phyloP scores from a whole-genome alignment of 2,113 vertebrate species.

The Furnarius figulus region DNA sequence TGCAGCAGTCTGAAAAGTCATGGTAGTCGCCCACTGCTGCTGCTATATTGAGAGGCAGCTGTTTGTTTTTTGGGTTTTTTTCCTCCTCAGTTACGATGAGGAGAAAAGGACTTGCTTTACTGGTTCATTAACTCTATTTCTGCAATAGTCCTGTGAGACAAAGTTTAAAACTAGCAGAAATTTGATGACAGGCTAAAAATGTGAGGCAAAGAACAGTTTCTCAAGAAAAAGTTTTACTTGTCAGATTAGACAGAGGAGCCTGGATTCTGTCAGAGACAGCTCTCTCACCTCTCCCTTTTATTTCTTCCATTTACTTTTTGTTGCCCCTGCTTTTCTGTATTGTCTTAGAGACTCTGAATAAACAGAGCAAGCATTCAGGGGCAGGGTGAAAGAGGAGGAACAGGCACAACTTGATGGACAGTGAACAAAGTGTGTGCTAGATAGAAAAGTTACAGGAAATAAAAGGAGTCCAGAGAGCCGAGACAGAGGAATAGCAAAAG shows the following conservation, averaged over 20 bases:
- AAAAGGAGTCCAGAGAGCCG: neutral
- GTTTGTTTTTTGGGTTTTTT: too few relatives aligned
- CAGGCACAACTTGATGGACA: neutral
- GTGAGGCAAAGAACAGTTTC: neutral
- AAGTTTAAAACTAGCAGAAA: neutral
- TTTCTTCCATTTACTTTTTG: neutral
- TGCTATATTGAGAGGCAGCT: neutral
- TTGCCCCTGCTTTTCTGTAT: neutral
- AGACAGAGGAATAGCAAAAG: conserved; percentile 18
- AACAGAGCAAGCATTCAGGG: conserved; percentile 17
- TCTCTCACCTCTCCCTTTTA: neutral
- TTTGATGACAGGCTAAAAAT: conserved; percentile 1
- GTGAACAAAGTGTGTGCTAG: neutral
- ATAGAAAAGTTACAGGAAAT: conserved; percentile 27
- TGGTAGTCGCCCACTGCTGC: neutral
- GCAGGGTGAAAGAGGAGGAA: neutral
- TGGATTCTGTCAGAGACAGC: neutral
- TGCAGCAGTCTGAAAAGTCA: neutral
- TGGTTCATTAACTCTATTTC: neutral
- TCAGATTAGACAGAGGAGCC: neutral
- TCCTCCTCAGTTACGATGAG: neutral
- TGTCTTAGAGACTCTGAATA: neutral
- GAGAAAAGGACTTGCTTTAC: neutral
- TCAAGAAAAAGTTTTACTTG: neutral
- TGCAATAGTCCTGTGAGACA: neutral